Evolutionary conservation across 2,113 vertebrate species (phyloP).

Genomic region (Barbus barbus): DNA sequence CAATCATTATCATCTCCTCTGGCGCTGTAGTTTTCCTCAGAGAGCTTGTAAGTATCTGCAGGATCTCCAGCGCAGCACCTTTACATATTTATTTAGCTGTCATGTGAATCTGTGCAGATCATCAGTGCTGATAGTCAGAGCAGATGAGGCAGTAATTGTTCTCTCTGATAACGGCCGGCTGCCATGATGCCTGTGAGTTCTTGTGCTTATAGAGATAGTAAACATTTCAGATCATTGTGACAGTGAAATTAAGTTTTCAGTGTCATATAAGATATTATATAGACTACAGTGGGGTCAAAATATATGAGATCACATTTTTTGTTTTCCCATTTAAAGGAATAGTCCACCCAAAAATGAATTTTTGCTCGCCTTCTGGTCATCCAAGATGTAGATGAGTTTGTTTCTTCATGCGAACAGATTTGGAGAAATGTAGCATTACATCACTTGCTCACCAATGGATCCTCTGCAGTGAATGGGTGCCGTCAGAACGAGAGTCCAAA

Average conservation of each 20-base stretch:
- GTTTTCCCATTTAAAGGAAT: not conserved
- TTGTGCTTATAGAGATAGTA: conserved; percentile 56
- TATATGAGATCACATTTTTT: not conserved
- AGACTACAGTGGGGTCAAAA: not conserved
- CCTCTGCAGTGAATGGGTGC: too few species aligned
- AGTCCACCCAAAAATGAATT: too few species aligned
- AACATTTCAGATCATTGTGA: conserved; percentile 61
- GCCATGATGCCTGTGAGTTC: conserved; percentile 63
- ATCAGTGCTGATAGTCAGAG: conserved; percentile 74
- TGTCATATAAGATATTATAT: not conserved
- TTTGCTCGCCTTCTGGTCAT: not conserved
- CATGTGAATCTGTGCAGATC: conserved; percentile 77
- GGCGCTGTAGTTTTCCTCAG: conserved; percentile 41
- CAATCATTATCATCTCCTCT: conserved; percentile 49
- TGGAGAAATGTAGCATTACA: too few species aligned
- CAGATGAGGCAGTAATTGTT: conserved; percentile 75
- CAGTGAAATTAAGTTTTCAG: conserved; percentile 7
- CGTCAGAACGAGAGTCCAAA: too few species aligned
- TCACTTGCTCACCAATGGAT: too few species aligned
- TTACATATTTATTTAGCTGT: conserved; percentile 80
- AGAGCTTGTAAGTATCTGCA: conserved; percentile 61
- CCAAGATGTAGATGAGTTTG: too few species aligned
- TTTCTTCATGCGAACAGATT: too few species aligned
- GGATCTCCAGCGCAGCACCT: conserved; percentile 59
- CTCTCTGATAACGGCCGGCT: conserved; percentile 65